Evolutionary conservation across 2,113 vertebrate genomes (phyloP).

Genomic region (Syngnathus scovelli): DNA sequence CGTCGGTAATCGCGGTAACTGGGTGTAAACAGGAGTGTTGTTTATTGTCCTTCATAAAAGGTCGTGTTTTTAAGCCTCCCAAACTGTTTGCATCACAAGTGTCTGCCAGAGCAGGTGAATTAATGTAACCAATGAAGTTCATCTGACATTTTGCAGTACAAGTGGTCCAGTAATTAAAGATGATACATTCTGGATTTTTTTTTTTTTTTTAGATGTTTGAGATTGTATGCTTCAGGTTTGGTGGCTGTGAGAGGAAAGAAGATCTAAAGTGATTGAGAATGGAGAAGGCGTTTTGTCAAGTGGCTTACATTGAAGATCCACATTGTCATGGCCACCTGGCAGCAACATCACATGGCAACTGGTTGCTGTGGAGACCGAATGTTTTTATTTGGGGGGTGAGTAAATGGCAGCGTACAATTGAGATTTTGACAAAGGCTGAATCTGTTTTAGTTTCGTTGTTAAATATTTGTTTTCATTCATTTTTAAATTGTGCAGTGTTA

Average conservation of each 20-base stretch:
- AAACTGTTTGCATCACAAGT: neutral
- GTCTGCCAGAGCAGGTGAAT: neutral
- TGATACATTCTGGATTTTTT: neutral
- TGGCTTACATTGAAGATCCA: neutral
- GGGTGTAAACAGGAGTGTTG: neutral
- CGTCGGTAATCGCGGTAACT: neutral
- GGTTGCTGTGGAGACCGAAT: neutral
- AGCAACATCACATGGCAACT: neutral
- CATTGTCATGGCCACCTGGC: neutral
- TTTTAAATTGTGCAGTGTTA: neutral
- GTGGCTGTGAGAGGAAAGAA: neutral
- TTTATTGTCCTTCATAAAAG: neutral
- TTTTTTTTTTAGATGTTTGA: neutral
- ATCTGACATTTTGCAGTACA: neutral
- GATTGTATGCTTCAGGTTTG: neutral
- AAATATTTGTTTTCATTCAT: neutral
- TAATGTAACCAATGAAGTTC: neutral
- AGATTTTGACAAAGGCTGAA: neutral
- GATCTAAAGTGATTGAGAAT: neutral
- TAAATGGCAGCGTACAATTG: neutral
- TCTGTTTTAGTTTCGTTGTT: neutral
- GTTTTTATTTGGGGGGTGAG: neutral
- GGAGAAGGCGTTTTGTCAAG: neutral
- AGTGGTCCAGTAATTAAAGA: neutral
- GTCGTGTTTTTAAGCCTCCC: neutral